A percentile compares a stretch with the other conserved stretches of the same genome.
Conservation (phyloP, 2,113 vertebrate genomes). For the Chaetodon auriga region DNA sequence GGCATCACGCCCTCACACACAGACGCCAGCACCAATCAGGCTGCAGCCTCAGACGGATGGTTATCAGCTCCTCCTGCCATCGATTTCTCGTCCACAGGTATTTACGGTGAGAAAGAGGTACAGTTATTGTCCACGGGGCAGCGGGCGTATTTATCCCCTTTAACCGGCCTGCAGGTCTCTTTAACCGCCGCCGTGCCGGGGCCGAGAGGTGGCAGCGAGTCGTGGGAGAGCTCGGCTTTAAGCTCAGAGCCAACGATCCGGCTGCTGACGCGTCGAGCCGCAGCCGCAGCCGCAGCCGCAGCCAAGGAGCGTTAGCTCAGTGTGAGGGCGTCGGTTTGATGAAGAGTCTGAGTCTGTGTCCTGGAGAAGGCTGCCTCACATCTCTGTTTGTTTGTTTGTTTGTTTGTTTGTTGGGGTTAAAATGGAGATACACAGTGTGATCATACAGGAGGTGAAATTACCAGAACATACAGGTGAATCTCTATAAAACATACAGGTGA, state of each 20-base stretch:
- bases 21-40: constrained; percentile 23
- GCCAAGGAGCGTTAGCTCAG: too few species aligned
- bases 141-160: constrained; percentile 44
- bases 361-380: too few species aligned
- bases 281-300: too few species aligned
- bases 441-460: too few species aligned
- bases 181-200: constrained; percentile 34
- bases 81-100: constrained; percentile 54
- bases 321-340: too few species aligned
- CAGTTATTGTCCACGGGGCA: constrained; percentile 47
- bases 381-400: too few species aligned
- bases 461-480: too few species aligned
- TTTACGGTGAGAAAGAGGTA: constrained; percentile 49
- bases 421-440: too few species aligned
- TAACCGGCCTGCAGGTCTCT: constrained; percentile 26
- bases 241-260: constrained; percentile 36
- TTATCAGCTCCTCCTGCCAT: constrained; percentile 40
- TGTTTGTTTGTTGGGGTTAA: too few species aligned
- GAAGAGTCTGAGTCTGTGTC: too few species aligned
- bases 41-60: constrained; percentile 32
- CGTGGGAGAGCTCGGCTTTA: not conserved
- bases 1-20: not conserved
- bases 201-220: not conserved
- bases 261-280: too few species aligned
- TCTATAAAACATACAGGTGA: too few species aligned